Conservation (phyloP, 1,140 invertebrate species). For the Eumaeus atala region DNA sequence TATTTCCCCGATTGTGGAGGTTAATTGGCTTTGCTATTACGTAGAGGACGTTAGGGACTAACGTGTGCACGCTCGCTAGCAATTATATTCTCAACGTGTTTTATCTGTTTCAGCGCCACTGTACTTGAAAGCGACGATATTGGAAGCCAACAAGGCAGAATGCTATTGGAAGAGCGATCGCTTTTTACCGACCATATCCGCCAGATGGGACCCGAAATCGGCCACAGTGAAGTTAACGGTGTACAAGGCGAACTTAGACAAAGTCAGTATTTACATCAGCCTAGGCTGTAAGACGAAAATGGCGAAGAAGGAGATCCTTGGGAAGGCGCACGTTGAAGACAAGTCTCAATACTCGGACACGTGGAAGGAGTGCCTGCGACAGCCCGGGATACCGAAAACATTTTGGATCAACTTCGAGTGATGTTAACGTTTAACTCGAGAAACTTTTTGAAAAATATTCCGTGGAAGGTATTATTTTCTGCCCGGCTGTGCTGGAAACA, state of each 20-base stretch:
- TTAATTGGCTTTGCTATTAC: too few relatives aligned
- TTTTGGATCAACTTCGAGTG: slow-evolving; percentile 63
- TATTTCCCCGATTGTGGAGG: too few relatives aligned
- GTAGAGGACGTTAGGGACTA: too few relatives aligned
- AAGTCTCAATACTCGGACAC: slow-evolving; percentile 55
- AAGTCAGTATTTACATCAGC: slow-evolving; percentile 69
- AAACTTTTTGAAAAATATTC: too few relatives aligned
- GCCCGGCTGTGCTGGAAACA: too few relatives aligned
- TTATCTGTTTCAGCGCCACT: slow-evolving; percentile 74
- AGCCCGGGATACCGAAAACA: slow-evolving; percentile 63
- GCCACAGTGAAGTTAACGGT: slow-evolving; percentile 65
- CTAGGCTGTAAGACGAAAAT: slow-evolving; percentile 70
- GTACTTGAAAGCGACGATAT: slow-evolving; percentile 84
- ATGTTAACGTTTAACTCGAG: not conserved
- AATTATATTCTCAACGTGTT: not conserved
- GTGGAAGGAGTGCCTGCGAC: slow-evolving; percentile 58
- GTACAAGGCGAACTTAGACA: slow-evolving; percentile 59
- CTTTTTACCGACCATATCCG: slow-evolving; percentile 80
- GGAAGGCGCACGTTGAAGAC: slow-evolving; percentile 64
- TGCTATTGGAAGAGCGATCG: slow-evolving; percentile 84
- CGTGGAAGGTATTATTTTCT: too few relatives aligned
- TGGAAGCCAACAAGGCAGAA: slow-evolving; percentile 80
- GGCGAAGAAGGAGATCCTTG: slow-evolving; percentile 71
- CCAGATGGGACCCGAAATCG: slow-evolving; percentile 75
- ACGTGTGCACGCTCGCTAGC: not conserved